phyloP scores from a whole-genome alignment of 2,888 invertebrate species.

The Caprella mutica region DNA sequence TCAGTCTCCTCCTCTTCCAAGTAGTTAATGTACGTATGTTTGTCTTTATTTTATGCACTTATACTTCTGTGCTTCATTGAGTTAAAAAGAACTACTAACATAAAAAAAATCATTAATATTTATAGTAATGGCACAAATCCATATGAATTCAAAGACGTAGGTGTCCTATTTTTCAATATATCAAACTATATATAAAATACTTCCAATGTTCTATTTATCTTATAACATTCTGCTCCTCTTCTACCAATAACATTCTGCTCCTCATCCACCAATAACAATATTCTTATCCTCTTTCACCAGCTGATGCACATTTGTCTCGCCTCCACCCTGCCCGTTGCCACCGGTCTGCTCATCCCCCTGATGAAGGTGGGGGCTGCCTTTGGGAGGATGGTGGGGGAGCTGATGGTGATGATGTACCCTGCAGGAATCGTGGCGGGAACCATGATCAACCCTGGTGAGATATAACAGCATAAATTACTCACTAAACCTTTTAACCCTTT shows the following conservation, averaged over 20 bases:
- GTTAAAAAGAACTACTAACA: too few species aligned
- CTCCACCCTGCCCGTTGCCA: constrained; percentile 91
- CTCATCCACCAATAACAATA: neutral
- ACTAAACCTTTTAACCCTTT: too few species aligned
- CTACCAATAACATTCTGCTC: neutral
- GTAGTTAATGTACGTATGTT: constrained; percentile 20
- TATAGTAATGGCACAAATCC: too few species aligned
- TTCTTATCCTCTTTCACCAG: constrained; percentile 4
- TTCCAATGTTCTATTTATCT: too few species aligned
- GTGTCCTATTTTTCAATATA: too few species aligned
- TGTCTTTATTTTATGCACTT: neutral
- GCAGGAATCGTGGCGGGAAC: constrained; percentile 80
- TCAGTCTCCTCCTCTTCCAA: constrained; percentile 30
- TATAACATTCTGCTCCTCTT: neutral
- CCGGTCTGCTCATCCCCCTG: constrained; percentile 93
- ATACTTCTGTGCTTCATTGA: neutral
- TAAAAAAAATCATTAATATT: too few species aligned
- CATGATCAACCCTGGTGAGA: constrained; percentile 47
- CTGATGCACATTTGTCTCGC: constrained; percentile 25
- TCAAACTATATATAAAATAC: too few species aligned
- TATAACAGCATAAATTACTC: too few species aligned
- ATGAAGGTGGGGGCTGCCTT: constrained; percentile 93
- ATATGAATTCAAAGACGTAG: too few species aligned
- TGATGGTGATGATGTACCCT: constrained; percentile 87
- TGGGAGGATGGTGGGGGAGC: constrained; percentile 82